Percentiles rank a stretch among this genome's conserved stretches.
These are phyloP conservation scores for Oscheius sp. DNA, from an alignment of 1,140 invertebrate genomes.

Conservation along the genomic window DNA sequence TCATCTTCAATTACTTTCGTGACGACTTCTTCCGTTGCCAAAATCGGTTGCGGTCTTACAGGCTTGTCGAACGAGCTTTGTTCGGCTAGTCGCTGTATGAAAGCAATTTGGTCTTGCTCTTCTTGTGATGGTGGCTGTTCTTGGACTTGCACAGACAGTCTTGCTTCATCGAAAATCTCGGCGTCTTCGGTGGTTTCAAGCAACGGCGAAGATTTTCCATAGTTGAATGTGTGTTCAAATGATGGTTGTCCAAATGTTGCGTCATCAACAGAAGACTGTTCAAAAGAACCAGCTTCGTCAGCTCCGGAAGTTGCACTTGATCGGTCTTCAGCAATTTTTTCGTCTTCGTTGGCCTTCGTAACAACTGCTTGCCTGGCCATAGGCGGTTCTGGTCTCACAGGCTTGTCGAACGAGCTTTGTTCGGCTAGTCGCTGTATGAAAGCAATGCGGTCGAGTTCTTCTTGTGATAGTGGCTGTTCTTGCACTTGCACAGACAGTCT, in stretches of 20 bases:
- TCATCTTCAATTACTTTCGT: not conserved
- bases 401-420: not conserved
- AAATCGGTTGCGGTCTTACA: not conserved
- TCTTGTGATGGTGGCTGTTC: constrained; percentile 21
- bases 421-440: not conserved
- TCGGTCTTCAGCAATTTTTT: not conserved
- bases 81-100: constrained; percentile 26
- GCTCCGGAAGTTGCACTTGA: constrained; percentile 12
- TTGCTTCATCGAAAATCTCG: constrained; percentile 2
- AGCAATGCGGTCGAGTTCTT: constrained; percentile 25
- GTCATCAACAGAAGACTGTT: not conserved
- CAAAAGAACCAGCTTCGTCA: not conserved
- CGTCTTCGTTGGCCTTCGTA: not conserved
- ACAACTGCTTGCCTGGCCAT: no score
- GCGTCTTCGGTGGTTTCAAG: not conserved
- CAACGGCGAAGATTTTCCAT: constrained; percentile 16
- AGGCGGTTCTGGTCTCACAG: not conserved
- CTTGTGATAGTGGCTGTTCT: constrained; percentile 5
- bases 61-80: constrained; percentile 29
- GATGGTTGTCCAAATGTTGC: no score
- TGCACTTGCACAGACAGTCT: not conserved
- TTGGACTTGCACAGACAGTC: not conserved
- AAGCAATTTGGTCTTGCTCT: constrained; percentile 36
- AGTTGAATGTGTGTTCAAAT: not conserved
- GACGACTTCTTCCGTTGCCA: not conserved